Base-by-base conservation (phyloP, 2,797 vertebrate species). In the Neostethus bicornis region DNA sequence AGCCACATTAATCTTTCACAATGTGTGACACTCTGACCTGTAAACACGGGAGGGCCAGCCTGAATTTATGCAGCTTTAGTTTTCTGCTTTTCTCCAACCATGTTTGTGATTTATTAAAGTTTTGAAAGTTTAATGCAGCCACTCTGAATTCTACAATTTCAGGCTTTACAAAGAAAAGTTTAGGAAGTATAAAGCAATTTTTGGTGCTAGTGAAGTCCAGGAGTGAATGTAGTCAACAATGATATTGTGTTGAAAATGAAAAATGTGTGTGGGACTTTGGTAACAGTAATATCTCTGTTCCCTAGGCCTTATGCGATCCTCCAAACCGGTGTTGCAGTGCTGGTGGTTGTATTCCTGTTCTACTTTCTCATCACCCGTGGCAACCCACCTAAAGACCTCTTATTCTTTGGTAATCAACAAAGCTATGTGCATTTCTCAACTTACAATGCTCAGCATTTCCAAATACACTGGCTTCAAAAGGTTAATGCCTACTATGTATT, bases 351-450 rank as follows among this genome's bases (percentile, higher is more conserved):
- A 35, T 77, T 88, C 45, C 61, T 89, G 43, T 38, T 93, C 69
- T 85, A 92, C 77, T 84, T 89, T 76, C 46, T 92, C 20, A 49
- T 89, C 26, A 88, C 88, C 1, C 85, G 87, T 47, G 52, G 80
- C 32, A 90, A 80, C 78, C 87, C 85, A 26, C 91, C 91, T 9
- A 91, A 93, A 81, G 94, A 94, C 62, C 66, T 77, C 35, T 75
- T 96, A 53, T 95, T 92, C 85, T 94, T 93, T 1, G 91, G 94
- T 95, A 91, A 83, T 61, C 79, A 63, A 54, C 37, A 17, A 26
- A 66, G 43, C 29, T 49, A 19, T 37, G 5, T 4, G 2, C 39
- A 67, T 80, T 81, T 75, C 35, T 0, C 56, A 78, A 64, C 51
- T 23, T 39, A n/a, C 7, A 41, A 45, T 3, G 17, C n/a, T 10